Base-by-base conservation (phyloP, 2,888 invertebrate species). In the Netelia inedita region DNA sequence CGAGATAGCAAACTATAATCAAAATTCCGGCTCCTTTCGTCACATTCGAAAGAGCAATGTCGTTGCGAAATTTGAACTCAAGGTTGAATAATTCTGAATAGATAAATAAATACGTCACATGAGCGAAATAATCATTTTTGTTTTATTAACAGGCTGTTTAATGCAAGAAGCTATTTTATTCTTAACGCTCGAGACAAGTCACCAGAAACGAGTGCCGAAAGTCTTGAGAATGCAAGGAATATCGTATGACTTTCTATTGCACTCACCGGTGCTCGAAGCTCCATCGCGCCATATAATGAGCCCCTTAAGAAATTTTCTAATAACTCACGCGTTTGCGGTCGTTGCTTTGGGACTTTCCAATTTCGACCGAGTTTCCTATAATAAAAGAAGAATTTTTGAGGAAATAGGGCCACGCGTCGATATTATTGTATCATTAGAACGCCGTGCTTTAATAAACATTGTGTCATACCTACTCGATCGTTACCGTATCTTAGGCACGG, bases 191-290 rank as follows among this genome's bases (percentile, higher is more conserved):
- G 35, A 46, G 14, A 46, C 2, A 11, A 14, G 6, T 28, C 14
- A 35, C 57, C 16, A 19, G 35, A n/a, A 76, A 46, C 28, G 9
- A 43, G 19, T 35, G 57, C 35, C 65, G 55, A 71, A 35, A 69
- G 53, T 53, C 50, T 21, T 43, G 28, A 68, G 68, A 73, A 72
- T 73, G 66, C 66, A 72, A 28, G 11, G 8, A 74, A 50, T 28
- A 61, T 16, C 41, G 35, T 53, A 65, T 6, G 65, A 68, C 78
- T 82, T 82, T 82, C 82, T 82, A 73, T 68, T 68, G 76, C 76
- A 72, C 66, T 72, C 71, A 76, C 59, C 66, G 66, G 41, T 50
- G 68, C 55, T 21, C 16, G 46, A 14, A 57, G 10, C 19, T 35
- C 53, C n/a, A 69, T 57, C 50, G 74, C 21, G 16, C 16, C 28